Base-by-base conservation (phyloP, 2,888 invertebrate species). In the Alloplasta piceator region DNA sequence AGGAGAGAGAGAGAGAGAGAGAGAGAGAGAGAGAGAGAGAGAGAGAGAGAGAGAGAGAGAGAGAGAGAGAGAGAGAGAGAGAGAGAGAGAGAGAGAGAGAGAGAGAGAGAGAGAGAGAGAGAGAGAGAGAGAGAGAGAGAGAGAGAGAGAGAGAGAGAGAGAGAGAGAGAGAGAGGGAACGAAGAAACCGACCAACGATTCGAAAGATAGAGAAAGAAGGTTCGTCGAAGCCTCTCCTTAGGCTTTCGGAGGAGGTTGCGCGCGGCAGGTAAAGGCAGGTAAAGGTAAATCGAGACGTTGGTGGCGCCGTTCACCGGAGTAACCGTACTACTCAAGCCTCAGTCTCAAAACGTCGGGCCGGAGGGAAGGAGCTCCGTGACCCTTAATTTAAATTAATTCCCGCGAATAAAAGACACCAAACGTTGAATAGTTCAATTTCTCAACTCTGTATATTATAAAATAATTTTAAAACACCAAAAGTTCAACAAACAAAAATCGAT, bases 351-450 rank as follows among this genome's bases (percentile, higher is more conserved):
- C 86, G 91, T 88, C 89, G 91, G 90, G 91, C 91, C 90, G 91
- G 91, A 90, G 91, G 89, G 86, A 91, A 91, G 86, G 90, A 91
- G 88, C 91, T 91, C 90, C 90, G 91, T 89, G 90, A 90, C 91
- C 91, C 91, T 89, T 88, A 88, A 87, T 85, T 78, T 56, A 74
- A 77, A 78, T 73, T 63, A 68, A 73, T 70, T 56, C 52, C 41
- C 71, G 56, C 76, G 56, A 66, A 61, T 38, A 52, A 3, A 26
- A 36, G 38, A 10, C 1, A 7, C 26, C 43, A 63, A 63, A 26
- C 80, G 66, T 70, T 61, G 58, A 39, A 38, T 6, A 9, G 36
- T 7, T 64, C 39, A 0, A 52, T 12, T n/a, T 1, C 2, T 6
- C 2, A 1, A 52, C 1, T n/a, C 6, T 1, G 1, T 1, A 52